Base-by-base conservation (phyloP, 92 coral and sea anemone species). In the Zoanthus sansibaricus region DNA sequence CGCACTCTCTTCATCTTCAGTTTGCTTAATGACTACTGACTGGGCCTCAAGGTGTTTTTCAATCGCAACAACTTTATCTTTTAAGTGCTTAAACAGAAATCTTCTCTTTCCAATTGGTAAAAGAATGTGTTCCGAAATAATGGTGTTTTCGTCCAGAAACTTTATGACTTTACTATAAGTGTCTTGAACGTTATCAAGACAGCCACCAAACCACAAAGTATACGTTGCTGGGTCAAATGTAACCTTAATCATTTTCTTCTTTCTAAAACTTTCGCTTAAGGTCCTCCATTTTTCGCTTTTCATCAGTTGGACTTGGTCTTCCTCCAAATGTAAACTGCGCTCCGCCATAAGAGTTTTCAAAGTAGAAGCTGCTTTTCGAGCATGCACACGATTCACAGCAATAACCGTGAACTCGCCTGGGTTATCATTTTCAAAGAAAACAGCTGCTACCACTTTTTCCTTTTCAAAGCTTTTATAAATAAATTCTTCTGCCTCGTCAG, bases 81-180 rank as follows among this genome's bases (percentile, higher is more conserved):
- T 72, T 47, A 86, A 76, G 78, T 83, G 85, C 54, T 66, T 83
- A 31, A 69, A 51, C 18, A 95, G 61, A 61, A 91, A 92, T 25
- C 64, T 72, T 9, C 82, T 78, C 31, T 87, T 75, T 44, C 95
- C 98, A n/a, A 30, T 58, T 13, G 79, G 32, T 21, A 94, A n/a
- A 3, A 11, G 37, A 13, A 93, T 82, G 1, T 20, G 54, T 69
- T 90, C 42, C 11, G 32, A 83, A 13, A 92, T 73, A 51, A 95
- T 90, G 45, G 96, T 92, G 69, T 95, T 95, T 74, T 90, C 88
- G 66, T 74, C 88, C 32, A 95, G 77, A 82, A 95, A 95, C 15
- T 64, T 47, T 18, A 86, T 71, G 6, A 95, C 62, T n/a, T 45
- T 46, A 70, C 25, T 47, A 37, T 70, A 44, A 20, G 87, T 78